phyloP scores from a whole-genome alignment of 1,140 invertebrate species.

The Drepana arcuata region DNA sequence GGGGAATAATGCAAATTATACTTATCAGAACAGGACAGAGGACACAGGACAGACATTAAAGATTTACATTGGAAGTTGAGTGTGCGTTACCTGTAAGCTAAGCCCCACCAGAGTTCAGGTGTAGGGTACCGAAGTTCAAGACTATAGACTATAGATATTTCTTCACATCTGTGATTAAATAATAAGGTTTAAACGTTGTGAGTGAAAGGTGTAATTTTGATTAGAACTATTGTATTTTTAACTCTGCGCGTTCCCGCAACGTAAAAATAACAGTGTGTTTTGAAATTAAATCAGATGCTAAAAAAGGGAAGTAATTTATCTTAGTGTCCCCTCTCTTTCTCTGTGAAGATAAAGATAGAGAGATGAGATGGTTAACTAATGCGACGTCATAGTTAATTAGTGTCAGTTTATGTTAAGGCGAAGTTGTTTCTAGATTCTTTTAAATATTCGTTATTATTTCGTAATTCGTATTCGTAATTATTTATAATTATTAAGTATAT shows the following conservation, averaged over 20 bases:
- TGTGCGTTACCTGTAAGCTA: too few species aligned
- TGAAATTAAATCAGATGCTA: conserved; percentile 24
- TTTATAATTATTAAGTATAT: too few species aligned
- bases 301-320: conserved; percentile 49
- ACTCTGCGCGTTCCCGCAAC: too few species aligned
- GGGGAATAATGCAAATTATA: too few species aligned
- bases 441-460: too few species aligned
- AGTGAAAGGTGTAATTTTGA: conserved; percentile 19
- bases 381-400: conserved; percentile 54
- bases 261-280: too few species aligned
- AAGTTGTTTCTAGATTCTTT: conserved; percentile 11
- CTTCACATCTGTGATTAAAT: not conserved
- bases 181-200: conserved; percentile 16
- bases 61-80: too few species aligned
- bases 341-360: conserved; percentile 21
- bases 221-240: too few species aligned
- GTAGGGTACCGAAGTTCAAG: not conserved
- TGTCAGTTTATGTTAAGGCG: conserved; percentile 41
- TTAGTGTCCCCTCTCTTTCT: conserved; percentile 28
- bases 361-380: conserved; percentile 40
- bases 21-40: too few species aligned
- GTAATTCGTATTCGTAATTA: too few species aligned
- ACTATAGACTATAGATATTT: not conserved
- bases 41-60: too few species aligned
- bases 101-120: not conserved